Conservation (phyloP, 2,113 vertebrate species). For the Podarcis muralis region DNA sequence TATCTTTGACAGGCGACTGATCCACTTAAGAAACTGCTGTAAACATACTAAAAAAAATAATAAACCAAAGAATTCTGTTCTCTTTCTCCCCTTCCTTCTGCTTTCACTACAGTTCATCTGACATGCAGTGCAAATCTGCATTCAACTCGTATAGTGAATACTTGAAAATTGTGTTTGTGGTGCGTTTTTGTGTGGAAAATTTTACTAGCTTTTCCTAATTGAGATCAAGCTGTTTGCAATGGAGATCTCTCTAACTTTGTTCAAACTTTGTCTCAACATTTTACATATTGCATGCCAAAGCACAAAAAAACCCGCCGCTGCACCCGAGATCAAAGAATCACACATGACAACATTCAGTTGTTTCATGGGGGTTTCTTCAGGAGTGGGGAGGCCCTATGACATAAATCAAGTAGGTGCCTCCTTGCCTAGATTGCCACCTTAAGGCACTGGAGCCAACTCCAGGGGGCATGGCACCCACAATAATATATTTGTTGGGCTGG, state of each 20-base stretch:
- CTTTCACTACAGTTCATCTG: background rate
- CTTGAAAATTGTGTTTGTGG: background rate
- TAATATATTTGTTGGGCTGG: too few relatives aligned
- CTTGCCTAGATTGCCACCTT: too few relatives aligned
- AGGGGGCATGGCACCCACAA: too few relatives aligned
- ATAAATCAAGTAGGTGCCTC: too few relatives aligned
- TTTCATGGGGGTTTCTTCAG: too few relatives aligned
- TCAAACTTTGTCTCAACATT: background rate
- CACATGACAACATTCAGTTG: too few relatives aligned
- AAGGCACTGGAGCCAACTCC: too few relatives aligned
- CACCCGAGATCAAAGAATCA: too few relatives aligned
- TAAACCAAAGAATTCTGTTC: background rate
- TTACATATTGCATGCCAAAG: background rate
- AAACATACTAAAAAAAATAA: background rate
- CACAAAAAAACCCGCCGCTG: too few relatives aligned
- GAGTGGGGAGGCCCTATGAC: too few relatives aligned
- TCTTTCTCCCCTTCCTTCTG: background rate
- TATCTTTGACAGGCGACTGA: background rate
- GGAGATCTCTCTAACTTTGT: background rate
- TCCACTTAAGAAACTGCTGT: background rate
- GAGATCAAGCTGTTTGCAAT: background rate
- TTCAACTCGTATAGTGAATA: background rate
- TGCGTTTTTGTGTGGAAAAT: background rate
- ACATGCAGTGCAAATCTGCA: background rate
- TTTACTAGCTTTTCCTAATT: background rate